Conservation (phyloP, 2,888 invertebrate genomes). For the Bembecia ichneumoniformis region DNA sequence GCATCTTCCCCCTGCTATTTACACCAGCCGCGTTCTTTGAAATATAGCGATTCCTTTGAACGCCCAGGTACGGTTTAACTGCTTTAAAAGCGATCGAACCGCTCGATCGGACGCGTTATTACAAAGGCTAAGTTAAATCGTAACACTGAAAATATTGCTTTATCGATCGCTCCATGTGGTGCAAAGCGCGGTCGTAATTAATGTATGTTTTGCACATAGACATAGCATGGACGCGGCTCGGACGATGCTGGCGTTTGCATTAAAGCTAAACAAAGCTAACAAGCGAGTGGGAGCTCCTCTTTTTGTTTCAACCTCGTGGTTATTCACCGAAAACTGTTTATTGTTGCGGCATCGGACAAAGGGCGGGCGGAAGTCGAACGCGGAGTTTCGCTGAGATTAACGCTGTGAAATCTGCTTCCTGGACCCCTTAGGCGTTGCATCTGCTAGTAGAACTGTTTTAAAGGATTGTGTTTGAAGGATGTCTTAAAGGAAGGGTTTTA, state of each 20-base stretch:
- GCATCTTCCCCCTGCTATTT: no score
- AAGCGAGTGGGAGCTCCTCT: conserved; percentile 2
- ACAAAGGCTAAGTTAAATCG: conserved; percentile 12
- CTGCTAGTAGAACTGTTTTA: neutral
- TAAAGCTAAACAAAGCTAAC: conserved; percentile 5
- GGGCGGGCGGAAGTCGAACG: conserved; percentile 20
- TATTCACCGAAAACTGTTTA: conserved; percentile 25
- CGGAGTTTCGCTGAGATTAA: conserved; percentile 25
- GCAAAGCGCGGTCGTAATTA: neutral
- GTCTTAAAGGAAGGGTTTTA: no score
- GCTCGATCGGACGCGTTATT: conserved; percentile 18
- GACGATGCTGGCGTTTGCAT: neutral
- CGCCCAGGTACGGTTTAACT: conserved; percentile 15
- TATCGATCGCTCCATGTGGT: neutral
- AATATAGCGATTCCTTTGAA: conserved; percentile 31
- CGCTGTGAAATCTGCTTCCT: conserved; percentile 44
- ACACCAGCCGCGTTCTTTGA: conserved; percentile 25
- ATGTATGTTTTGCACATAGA: neutral
- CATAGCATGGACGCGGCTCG: neutral
- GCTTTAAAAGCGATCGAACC: conserved; percentile 17
- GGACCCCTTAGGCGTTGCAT: conserved; percentile 8
- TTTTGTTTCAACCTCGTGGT: conserved; percentile 5
- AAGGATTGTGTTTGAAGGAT: no score
- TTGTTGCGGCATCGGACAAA: conserved; percentile 27
- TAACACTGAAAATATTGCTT: conserved; percentile 1